Percentiles rank a stretch among this genome's conserved stretches.
phyloP scores from a whole-genome alignment of 2,113 vertebrate genomes.

The Ramphastos sulfuratus region DNA sequence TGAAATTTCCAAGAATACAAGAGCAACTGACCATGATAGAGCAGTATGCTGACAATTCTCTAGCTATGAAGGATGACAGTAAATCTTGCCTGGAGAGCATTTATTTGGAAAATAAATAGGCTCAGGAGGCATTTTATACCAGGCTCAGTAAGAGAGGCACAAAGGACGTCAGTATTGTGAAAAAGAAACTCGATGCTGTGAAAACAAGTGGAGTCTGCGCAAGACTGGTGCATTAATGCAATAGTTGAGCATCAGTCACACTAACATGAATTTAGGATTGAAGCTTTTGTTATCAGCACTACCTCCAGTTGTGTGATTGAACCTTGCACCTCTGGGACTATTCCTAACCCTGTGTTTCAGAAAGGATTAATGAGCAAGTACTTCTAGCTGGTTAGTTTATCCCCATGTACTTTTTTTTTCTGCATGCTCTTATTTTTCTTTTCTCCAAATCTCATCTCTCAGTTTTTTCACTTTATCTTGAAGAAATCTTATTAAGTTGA shows the following conservation, averaged over 20 bases:
- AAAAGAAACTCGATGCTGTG: background rate
- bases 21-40: background rate
- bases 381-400: background rate
- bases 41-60: background rate
- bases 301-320: background rate
- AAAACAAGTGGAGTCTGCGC: background rate
- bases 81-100: background rate
- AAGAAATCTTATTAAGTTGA: slow-evolving; percentile 51
- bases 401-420: background rate
- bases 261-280: background rate
- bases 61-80: background rate
- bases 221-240: background rate
- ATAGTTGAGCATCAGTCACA: background rate
- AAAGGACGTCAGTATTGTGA: background rate
- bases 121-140: background rate
- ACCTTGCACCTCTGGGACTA: background rate
- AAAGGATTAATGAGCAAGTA: background rate
- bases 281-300: background rate
- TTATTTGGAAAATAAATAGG: background rate
- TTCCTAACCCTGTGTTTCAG: background rate
- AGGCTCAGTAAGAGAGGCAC: background rate
- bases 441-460: background rate
- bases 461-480: slow-evolving; percentile 3
- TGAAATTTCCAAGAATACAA: background rate
- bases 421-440: background rate